Evolutionary conservation across 2,113 vertebrate genomes (phyloP).

Genomic region (Gallinago jamesoni): DNA sequence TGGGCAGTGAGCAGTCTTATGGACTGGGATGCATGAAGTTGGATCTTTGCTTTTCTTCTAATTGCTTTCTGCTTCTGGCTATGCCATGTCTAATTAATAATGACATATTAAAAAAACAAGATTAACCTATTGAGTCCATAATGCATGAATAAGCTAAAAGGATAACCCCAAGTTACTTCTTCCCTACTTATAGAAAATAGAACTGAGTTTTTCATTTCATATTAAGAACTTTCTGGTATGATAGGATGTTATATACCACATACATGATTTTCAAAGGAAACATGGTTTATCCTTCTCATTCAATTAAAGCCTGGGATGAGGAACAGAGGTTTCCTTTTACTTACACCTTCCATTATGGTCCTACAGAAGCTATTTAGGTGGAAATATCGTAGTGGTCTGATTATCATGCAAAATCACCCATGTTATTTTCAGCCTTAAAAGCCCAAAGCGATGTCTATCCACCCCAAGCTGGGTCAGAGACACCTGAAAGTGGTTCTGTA

Average conservation of each 20-base stretch:
- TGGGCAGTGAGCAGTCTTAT: not conserved
- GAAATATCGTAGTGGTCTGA: not conserved
- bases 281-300: slow-evolving; percentile 27
- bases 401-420: not conserved
- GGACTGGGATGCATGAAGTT: not conserved
- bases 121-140: slow-evolving; percentile 43
- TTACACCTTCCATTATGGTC: not conserved
- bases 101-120: slow-evolving; percentile 42
- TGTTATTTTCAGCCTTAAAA: not conserved
- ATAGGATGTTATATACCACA: not conserved
- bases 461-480: not conserved
- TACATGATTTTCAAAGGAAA: not conserved
- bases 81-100: slow-evolving; percentile 58
- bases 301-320: slow-evolving; percentile 43
- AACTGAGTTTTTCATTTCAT: slow-evolving; percentile 11
- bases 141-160: slow-evolving; percentile 63
- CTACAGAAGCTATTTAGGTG: not conserved
- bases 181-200: slow-evolving; percentile 52
- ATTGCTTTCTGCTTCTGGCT: slow-evolving; percentile 52
- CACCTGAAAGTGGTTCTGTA: not conserved
- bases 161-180: slow-evolving; percentile 34
- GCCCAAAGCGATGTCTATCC: not conserved
- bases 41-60: slow-evolving; percentile 18
- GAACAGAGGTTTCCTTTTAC: slow-evolving; percentile 6
- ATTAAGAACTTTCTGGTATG: not conserved